A percentile compares a stretch with the other conserved stretches of the same genome.
Conservation (phyloP, 23 tunicate genomes). For the Trididemnum nubilum region DNA sequence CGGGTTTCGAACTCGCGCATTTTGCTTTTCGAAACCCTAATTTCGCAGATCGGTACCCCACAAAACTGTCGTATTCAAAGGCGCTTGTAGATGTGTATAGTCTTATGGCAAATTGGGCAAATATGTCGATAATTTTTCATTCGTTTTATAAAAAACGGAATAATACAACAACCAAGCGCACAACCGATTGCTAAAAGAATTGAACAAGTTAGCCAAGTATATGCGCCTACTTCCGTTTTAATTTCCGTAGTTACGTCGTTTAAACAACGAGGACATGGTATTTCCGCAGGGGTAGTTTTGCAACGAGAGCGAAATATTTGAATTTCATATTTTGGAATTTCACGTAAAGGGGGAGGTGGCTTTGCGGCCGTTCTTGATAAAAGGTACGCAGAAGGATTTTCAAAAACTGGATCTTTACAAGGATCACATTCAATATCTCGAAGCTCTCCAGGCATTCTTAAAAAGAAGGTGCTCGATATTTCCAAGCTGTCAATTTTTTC, state of each 20-base stretch:
- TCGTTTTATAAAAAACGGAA: neutral
- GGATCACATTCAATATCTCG: neutral
- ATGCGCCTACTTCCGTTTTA: neutral
- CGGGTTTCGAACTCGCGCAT: too few species aligned
- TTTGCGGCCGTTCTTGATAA: neutral
- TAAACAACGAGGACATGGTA: slow-evolving; percentile 25
- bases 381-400: slow-evolving; percentile 15
- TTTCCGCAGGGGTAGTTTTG: neutral
- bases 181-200: neutral
- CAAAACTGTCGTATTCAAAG: too few species aligned
- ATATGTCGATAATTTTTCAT: slow-evolving; percentile 2
- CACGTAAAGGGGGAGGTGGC: slow-evolving; percentile 1
- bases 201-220: neutral
- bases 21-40: too few species aligned
- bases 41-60: too few species aligned
- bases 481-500: neutral
- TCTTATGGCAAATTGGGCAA: slow-evolving; percentile 5
- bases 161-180: neutral
- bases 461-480: slow-evolving; percentile 12
- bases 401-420: slow-evolving; percentile 15
- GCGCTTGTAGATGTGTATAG: slow-evolving; percentile 9
- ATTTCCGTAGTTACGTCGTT: neutral
- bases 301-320: neutral
- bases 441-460: neutral
- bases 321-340: neutral